Base-by-base conservation (phyloP, 2,888 invertebrate species). In the Andrena trimmerana region DNA sequence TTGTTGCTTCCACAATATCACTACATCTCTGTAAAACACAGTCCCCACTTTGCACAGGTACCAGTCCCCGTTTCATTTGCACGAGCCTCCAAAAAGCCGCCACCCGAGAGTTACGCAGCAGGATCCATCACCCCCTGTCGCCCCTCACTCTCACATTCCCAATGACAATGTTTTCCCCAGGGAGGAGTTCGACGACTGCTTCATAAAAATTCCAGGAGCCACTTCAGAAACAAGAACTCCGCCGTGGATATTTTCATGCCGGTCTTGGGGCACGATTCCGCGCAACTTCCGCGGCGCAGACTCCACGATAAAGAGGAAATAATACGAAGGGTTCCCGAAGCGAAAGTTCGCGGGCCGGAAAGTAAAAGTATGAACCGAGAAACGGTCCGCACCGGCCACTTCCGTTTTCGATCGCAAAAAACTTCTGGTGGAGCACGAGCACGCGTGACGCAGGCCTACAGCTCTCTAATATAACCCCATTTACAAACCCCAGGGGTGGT, bases 121-220 rank as follows among this genome's bases (percentile, higher is more conserved):
- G 29, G n/a, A 60, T 60, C 8, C 31, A 7, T 7, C 60, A 2
- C 8, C 5, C 16, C 2, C n/a, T 2, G 16, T n/a, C 31, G 2
- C n/a, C 16, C 59, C 31, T 8, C 31, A 6, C 29, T 1, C 24
- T 27, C 27, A 10, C 1, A 57, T 29, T 57, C 10, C 57, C 29
- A 27, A 16, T 57, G 13, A 24, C 27, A 57, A 16, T 57, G 57
- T 60, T 10, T 31, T 31, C 31, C 31, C 60, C 13, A 29, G 16
- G 6, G 31, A 13, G 1, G 33, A 59, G 10, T 29, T 24, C 27
- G 31, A 13, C n/a, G 13, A 36, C 16, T 6, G 13, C 20, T 67
- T 72, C 52, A 62, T 81, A 50, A 77, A 81, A 81, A 81, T 77
- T 81, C 67, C 7, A 63, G 10, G 13, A 16, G 27, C 29, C 62